Evolutionary conservation across 2,888 invertebrate species (phyloP), one percentile per base, ranked within the genome.

Genomic region (Cordilura impudica): DNA sequence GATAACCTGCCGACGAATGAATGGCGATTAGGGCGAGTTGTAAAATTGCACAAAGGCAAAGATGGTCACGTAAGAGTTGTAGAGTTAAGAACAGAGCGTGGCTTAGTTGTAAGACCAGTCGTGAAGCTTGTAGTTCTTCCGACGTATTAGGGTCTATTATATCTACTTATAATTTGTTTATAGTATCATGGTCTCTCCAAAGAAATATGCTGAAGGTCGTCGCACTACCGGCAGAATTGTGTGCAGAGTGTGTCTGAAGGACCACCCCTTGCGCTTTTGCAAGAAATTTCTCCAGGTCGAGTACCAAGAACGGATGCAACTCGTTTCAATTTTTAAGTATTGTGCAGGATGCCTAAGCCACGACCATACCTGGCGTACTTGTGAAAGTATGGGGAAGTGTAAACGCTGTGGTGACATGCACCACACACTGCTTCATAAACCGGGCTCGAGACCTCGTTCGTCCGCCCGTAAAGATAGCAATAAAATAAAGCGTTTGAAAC

Each of bases 51-150:
- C 12, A n/a, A 8, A 7, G 60, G 71, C 6, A 39, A 45, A n/a
- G 61, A 71, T 29, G 29, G 43, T n/a, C 49, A 60, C 8, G 60
- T 70, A n/a, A 39, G 70, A 60, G 60, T 60, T 16, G n/a, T n/a
- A n/a, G n/a, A n/a, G n/a, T n/a, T n/a, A n/a, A n/a, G n/a, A n/a
- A n/a, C n/a, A n/a, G n/a, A n/a, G n/a, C n/a, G n/a, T n/a, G n/a
- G n/a, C n/a, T n/a, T n/a, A n/a, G n/a, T n/a, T n/a, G n/a, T n/a
- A 8, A 61, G 47, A 47, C 61, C 61, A 19, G 47, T 51, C 14
- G 47, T 61, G 29, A 61, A 61, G 47, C 29, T 61, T n/a, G 29
- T 61, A n/a, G 43, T 61, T 12, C 61, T 61, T 47, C 47, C 45
- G n/a, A 61, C 61, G 12, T 2, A 47, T 31, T 61, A 61, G 19